Evolutionary conservation across 37 sponge, comb jelly and placozoan species (phyloP).

Genomic region (Agelas oroides): DNA sequence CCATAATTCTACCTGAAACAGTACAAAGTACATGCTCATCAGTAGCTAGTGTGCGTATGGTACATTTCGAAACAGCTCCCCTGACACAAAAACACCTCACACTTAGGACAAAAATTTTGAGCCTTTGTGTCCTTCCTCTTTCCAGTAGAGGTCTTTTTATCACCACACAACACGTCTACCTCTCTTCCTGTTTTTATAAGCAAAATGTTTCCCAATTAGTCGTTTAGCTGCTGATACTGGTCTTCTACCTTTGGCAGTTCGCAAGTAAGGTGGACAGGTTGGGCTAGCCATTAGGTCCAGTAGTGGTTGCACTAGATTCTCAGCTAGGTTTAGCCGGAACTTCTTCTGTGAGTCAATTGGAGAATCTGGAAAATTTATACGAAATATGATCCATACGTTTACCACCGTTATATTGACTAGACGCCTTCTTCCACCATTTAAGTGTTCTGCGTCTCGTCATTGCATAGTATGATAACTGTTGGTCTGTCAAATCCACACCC

Average conservation of each 20-base stretch:
- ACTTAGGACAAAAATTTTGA: slow-evolving; percentile 15
- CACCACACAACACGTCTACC: slow-evolving; percentile 18
- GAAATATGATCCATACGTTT: slow-evolving; percentile 19
- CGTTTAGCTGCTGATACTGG: neutral
- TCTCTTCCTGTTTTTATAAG: neutral
- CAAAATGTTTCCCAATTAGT: slow-evolving; percentile 20
- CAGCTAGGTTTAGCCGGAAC: neutral
- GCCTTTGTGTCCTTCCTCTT: slow-evolving; percentile 24
- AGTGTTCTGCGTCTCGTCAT: neutral
- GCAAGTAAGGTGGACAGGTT: too few species aligned
- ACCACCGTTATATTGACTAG: slow-evolving; percentile 6
- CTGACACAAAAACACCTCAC: slow-evolving; percentile 19
- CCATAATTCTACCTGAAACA: too few species aligned
- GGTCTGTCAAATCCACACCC: slow-evolving; percentile 46
- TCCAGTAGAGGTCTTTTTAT: neutral
- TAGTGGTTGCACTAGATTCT: neutral
- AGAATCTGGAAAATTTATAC: neutral
- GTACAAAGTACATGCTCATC: too few species aligned
- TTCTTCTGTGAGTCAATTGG: neutral
- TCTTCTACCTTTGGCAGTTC: too few species aligned
- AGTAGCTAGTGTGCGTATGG: neutral
- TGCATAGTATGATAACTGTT: slow-evolving; percentile 25
- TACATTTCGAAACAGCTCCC: slow-evolving; percentile 37
- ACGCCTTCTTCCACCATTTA: slow-evolving; percentile 41
- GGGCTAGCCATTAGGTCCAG: too few species aligned